These are phyloP conservation scores for Catharus minimus DNA, from an alignment of 2,113 vertebrate species.

Conservation along the genomic window DNA sequence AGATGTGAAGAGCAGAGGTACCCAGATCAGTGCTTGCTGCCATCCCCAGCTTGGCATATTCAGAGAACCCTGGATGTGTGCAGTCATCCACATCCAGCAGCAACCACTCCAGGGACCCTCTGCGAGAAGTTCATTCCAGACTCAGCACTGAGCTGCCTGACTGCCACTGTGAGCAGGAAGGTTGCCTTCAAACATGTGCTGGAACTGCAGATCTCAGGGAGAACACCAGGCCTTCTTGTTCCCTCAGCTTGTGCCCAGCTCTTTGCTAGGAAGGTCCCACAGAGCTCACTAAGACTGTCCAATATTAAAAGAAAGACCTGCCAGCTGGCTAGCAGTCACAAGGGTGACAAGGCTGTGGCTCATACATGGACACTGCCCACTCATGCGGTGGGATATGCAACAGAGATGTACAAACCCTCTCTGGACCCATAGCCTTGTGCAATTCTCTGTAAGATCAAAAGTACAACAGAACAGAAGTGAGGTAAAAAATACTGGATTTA, in stretches of 20 bases:
- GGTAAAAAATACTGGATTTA: not conserved
- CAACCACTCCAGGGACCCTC: accelerated
- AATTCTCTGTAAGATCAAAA: not conserved
- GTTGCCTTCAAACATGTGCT: not conserved
- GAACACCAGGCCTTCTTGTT: not conserved
- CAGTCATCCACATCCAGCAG: not conserved
- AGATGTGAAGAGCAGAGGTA: not conserved
- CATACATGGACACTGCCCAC: not conserved
- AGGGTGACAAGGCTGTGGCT: not conserved
- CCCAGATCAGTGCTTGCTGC: not conserved
- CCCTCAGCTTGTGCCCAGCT: not conserved
- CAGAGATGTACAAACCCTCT: not conserved
- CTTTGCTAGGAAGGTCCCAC: not conserved
- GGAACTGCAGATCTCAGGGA: not conserved
- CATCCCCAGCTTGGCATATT: accelerated
- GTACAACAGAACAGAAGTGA: not conserved
- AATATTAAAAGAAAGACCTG: not conserved
- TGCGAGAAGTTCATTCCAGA: not conserved
- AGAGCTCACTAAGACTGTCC: not conserved
- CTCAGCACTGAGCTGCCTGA: not conserved
- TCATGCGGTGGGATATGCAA: not conserved
- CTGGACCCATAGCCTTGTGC: not conserved
- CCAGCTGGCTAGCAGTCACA: not conserved
- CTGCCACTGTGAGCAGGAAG: not conserved
- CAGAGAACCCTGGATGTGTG: not conserved